Percentiles rank a stretch among this genome's conserved stretches.
Evolutionary conservation across 23 tunicate genomes (phyloP).

Genomic region (Halocynthia aurantium): DNA sequence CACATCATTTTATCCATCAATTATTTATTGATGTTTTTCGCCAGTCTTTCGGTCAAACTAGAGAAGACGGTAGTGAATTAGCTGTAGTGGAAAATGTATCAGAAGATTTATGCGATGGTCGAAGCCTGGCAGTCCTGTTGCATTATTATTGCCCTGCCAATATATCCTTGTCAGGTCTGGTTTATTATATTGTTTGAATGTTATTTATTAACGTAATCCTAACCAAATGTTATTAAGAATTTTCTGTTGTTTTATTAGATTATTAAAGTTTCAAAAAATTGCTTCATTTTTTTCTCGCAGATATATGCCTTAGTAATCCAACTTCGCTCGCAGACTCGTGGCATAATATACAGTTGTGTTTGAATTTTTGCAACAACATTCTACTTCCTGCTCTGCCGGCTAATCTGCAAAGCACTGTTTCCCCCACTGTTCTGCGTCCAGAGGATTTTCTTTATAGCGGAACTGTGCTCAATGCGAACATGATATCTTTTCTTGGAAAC

Average conservation of each 20-base stretch:
- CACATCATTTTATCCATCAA: background rate
- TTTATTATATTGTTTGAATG: background rate
- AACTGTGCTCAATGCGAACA: conserved; percentile 5
- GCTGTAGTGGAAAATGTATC: background rate
- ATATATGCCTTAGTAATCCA: conserved; percentile 6
- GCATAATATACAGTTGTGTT: conserved; percentile 15
- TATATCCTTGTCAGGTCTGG: conserved; percentile 5
- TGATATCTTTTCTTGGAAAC: conserved; percentile 13
- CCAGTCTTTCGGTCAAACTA: background rate
- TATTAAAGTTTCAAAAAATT: background rate
- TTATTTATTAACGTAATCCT: background rate
- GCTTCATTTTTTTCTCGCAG: background rate
- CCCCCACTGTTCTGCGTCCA: background rate
- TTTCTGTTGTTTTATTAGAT: background rate
- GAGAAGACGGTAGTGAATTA: conserved; percentile 1
- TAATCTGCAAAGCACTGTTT: background rate
- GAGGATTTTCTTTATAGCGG: conserved; percentile 23
- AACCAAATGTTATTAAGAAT: conserved; percentile 4
- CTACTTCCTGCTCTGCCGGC: conserved; percentile 5
- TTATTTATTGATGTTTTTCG: background rate
- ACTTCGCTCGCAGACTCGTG: conserved; percentile 6
- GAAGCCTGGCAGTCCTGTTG: conserved; percentile 5
- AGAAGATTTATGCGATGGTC: conserved; percentile 30
- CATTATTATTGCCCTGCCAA: conserved; percentile 29
- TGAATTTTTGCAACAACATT: conserved; percentile 24